Evolutionary conservation across 2,888 invertebrate genomes (phyloP).

Genomic region (Seira musarum): DNA sequence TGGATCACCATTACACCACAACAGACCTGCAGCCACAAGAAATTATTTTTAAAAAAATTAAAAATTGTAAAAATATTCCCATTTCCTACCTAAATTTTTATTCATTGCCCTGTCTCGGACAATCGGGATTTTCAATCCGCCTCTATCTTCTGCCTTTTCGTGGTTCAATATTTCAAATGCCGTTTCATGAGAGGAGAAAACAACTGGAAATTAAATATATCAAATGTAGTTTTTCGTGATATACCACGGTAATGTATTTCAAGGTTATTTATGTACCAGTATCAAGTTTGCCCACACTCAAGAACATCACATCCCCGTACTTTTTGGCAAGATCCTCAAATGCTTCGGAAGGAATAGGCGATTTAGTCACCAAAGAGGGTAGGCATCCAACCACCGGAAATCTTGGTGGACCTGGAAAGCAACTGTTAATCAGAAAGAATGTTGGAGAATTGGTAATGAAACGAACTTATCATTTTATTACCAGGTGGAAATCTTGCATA

Average conservation of each 20-base stretch:
- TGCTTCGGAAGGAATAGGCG: slow-evolving; percentile 12
- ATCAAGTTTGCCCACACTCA: slow-evolving; percentile 14
- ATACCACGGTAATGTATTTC: too few species aligned
- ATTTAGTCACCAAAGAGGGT: background rate
- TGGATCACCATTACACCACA: too few species aligned
- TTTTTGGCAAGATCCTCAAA: slow-evolving; percentile 20
- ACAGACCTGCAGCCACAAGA: too few species aligned
- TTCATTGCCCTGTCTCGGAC: background rate
- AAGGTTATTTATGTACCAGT: too few species aligned
- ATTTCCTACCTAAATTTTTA: slow-evolving; percentile 28
- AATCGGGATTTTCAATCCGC: background rate
- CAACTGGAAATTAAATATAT: too few species aligned
- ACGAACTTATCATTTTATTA: too few species aligned
- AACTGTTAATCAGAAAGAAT: too few species aligned
- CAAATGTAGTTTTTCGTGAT: too few species aligned
- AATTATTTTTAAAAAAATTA: too few species aligned
- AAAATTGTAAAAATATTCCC: too few species aligned
- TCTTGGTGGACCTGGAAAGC: slow-evolving; percentile 36
- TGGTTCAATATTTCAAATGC: slow-evolving; percentile 11
- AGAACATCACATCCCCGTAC: slow-evolving; percentile 40
- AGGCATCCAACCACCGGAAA: slow-evolving; percentile 41
- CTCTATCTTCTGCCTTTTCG: slow-evolving; percentile 14
- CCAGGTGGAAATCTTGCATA: slow-evolving; percentile 43
- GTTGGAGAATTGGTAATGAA: background rate
- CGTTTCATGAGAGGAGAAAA: slow-evolving; percentile 18